Evolutionary conservation across 2,113 vertebrate genomes (phyloP).

Genomic region (Toxostoma redivivum): DNA sequence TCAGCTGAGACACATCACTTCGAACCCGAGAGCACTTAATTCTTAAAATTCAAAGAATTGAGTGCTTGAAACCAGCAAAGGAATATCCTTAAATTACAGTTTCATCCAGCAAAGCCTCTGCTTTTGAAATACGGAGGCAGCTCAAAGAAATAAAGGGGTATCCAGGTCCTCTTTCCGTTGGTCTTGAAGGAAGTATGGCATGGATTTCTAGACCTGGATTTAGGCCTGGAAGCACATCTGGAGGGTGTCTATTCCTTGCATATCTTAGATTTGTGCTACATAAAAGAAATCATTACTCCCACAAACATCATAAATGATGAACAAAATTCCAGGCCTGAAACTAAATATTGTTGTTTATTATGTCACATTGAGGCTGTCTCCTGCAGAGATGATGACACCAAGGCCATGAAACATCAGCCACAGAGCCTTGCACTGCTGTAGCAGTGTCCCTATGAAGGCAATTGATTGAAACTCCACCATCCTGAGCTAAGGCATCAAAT

Average conservation of each 20-base stretch:
- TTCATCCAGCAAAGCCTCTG: neutral
- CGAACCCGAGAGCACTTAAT: neutral
- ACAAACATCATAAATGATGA: neutral
- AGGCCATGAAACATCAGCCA: neutral
- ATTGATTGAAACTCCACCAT: neutral
- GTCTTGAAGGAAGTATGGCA: neutral
- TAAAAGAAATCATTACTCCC: neutral
- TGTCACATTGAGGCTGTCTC: neutral
- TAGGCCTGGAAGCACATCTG: constrained; percentile 15
- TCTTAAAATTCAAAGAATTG: neutral
- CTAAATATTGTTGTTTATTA: neutral
- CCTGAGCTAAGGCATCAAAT: neutral
- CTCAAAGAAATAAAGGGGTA: neutral
- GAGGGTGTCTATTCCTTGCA: neutral
- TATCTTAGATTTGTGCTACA: neutral
- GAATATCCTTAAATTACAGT: neutral
- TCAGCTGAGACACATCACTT: neutral
- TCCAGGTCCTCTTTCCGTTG: neutral
- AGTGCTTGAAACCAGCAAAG: neutral
- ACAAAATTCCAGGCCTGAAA: neutral
- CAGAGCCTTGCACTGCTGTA: neutral
- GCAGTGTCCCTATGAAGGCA: neutral
- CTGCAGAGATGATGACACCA: neutral
- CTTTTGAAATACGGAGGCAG: neutral
- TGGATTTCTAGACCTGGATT: constrained; percentile 11